These are phyloP conservation scores for Xiphorhynchus erythropygius DNA, from an alignment of 2,797 vertebrate species.

Conservation along the genomic window DNA sequence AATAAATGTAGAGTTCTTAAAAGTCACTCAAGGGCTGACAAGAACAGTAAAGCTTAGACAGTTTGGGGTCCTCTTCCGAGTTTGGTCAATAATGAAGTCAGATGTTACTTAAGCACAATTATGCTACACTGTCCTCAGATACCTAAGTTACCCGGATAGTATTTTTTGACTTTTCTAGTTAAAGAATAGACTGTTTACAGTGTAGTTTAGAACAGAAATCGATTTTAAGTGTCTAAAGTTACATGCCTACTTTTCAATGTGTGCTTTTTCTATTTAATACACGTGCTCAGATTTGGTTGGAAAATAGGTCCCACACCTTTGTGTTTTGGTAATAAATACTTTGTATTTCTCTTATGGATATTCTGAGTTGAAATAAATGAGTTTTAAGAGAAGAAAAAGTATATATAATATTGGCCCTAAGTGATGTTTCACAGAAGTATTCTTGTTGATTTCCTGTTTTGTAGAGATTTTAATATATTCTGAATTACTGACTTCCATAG, in stretches of 20 bases:
- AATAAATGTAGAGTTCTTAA: background rate
- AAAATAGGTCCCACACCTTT: background rate
- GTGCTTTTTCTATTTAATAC: background rate
- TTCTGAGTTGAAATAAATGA: background rate
- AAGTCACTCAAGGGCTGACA: background rate
- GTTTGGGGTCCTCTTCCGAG: background rate
- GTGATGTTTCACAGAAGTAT: background rate
- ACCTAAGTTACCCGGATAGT: background rate
- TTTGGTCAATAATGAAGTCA: background rate
- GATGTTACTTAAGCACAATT: background rate
- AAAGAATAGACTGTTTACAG: background rate
- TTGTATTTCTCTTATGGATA: background rate
- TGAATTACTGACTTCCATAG: background rate
- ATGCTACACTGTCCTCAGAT: background rate
- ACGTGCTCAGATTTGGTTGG: background rate
- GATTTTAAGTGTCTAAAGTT: background rate
- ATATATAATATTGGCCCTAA: fast-evolving
- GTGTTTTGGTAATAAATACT: background rate
- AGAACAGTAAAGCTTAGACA: background rate
- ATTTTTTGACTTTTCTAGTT: background rate
- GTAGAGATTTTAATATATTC: background rate
- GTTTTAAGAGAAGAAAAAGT: background rate
- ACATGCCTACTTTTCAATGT: background rate
- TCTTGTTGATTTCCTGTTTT: background rate
- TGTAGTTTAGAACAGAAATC: background rate